Evolutionary conservation across 1,140 invertebrate genomes (phyloP).

Genomic region (Medauroidea extradentata): DNA sequence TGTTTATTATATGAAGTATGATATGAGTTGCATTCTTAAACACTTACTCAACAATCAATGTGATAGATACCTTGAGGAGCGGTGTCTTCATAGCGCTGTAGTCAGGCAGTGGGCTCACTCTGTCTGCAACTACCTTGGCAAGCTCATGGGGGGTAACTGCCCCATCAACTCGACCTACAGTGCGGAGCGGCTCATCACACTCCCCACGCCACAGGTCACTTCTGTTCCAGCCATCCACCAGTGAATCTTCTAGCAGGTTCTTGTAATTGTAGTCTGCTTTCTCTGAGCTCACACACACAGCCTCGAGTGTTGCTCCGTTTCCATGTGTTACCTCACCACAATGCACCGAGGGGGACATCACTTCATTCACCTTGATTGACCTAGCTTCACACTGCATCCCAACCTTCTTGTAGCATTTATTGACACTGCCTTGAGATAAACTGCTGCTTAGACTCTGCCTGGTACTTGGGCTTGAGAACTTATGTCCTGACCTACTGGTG

Average conservation of each 20-base stretch:
- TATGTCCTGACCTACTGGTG: no score
- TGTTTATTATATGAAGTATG: no score
- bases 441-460: no score
- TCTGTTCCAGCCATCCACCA: neutral
- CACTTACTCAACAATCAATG: slow-evolving; percentile 21
- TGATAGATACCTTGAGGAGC: slow-evolving; percentile 39
- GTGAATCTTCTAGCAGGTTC: neutral
- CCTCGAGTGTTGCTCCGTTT: neutral
- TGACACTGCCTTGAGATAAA: no score
- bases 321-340: no score
- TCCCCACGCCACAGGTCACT: neutral
- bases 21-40: no score
- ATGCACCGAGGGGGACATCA: no score
- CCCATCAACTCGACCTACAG: neutral
- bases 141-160: neutral
- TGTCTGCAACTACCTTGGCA: neutral
- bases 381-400: no score
- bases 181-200: neutral
- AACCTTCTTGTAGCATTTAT: no score
- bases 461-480: no score
- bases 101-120: slow-evolving; percentile 39
- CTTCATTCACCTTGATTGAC: no score
- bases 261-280: neutral
- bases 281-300: neutral
- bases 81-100: slow-evolving; percentile 42